Evolutionary conservation across 2,888 invertebrate species (phyloP), one percentile per base, ranked within the genome.

Genomic region (Sinohyriopsis cumingii): DNA sequence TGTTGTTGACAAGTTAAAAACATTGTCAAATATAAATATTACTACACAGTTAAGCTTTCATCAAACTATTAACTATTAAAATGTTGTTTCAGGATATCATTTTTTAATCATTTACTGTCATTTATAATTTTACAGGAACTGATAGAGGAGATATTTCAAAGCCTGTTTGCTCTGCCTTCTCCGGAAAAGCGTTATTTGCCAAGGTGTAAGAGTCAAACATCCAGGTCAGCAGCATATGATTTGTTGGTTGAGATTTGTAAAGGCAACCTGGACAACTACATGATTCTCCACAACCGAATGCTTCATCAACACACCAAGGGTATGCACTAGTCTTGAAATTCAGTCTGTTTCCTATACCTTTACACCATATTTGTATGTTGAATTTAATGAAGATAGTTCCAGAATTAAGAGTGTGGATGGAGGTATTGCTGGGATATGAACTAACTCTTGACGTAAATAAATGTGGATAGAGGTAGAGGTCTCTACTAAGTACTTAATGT

Each of bases 201-300:
- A 0, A 97, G 97, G 90, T 98, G 97, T 91, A 98, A 98, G 90
- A 95, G 96, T 15, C 95, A 88, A 69, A 93, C 95, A 55, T 95
- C 97, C 0, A 93, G 98, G 64, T 95, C 96, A 0, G 95, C 96
- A 1, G 96, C 97, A 0, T 98, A 96, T 87, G 97, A 97, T 90
- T 91, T 98, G 1, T 91, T 98, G 5, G 95, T 97, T 9, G 97
- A 97, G 89, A 90, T 98, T 77, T 95, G 95, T 0, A 94, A 95
- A 83, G 94, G 94, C 25, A 94, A 95, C 15, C 94, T 95, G 0
- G 94, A 94, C 70, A 98, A 97, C 91, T 97, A 96, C 88, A 93
- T 93, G 84, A 92, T 95, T 77, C 91, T 98, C 54, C 96, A 96
- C 84, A 93, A 94, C 65, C 95, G 95, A 83, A 92, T 98, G 57